Base-by-base conservation (phyloP, 2,113 vertebrate species). In the Procavia capensis region DNA sequence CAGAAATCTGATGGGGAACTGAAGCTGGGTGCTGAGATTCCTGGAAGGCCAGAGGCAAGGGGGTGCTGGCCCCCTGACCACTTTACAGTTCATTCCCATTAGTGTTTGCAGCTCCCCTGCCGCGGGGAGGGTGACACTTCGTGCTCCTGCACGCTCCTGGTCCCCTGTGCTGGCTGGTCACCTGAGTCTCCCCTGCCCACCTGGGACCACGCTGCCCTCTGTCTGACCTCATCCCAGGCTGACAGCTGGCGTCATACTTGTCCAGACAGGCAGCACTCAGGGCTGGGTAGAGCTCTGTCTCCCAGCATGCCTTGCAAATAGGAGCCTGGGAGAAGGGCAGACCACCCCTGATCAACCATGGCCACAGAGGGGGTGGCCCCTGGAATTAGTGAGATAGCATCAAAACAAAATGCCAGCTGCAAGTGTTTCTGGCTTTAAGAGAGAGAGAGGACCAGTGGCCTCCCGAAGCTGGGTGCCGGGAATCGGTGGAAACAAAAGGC, bases 171-270 rank as follows among this genome's bases (percentile, higher is more conserved):
- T 88, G 86, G 89, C 85, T 97, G 94, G 93, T 95, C 97, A 97
- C 94, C 96, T 97, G 97, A 57, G 74, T 96, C 93, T 95, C 91
- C 96, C 80, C 59, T 97, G 84, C 83, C 93, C 96, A 98, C 95
- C 94, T 95, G 95, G 90, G 93, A 96, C 94, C 50, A 87, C 29
- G 14, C 70, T 82, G 93, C 94, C 96, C 96, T 97, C 94, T 97
- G 85, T 87, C 93, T 97, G 96, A 97, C 96, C 96, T 96, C 95
- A 47, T 87, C 86, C 82, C 16, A 41, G 66, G 70, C 93, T 97
- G 96, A 96, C 96, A 96, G 96, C 96, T 96, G 96, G 95, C 34
- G 80, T 94, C 70, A 3, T 57, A 63, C 70, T 95, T 86, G n/a
- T 83, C 79, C 96, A 97, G 95, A 95, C 92, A 93, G 96, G 94